Conservation (phyloP, 2,113 vertebrate species). For the Ovibos moschatus region DNA sequence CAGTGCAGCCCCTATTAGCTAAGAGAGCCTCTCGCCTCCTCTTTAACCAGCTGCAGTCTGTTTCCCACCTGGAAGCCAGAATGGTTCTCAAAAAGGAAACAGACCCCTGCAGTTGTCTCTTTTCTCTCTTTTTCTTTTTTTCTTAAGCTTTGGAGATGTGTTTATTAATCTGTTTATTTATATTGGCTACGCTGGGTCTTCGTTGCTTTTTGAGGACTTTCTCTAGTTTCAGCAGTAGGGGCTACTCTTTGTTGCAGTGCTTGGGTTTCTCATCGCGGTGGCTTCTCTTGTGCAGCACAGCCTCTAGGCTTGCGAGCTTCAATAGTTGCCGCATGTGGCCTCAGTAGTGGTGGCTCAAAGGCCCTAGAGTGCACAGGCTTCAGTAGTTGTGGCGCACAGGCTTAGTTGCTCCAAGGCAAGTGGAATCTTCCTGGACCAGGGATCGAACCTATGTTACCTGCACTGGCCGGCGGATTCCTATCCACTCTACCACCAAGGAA, state of each 20-base stretch:
- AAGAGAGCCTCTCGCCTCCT: background rate
- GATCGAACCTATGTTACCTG: background rate
- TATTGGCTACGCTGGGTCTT: background rate
- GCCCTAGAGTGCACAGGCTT: background rate
- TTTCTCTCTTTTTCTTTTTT: background rate
- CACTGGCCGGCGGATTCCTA: background rate
- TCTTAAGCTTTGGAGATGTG: background rate
- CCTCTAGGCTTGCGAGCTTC: background rate
- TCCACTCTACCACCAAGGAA: background rate
- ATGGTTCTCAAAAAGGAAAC: background rate
- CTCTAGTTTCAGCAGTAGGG: background rate
- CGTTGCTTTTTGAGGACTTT: background rate
- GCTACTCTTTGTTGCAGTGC: background rate
- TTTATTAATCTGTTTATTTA: background rate
- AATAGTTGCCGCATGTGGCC: fast-evolving
- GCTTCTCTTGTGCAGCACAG: background rate
- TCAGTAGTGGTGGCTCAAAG: background rate
- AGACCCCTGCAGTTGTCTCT: background rate
- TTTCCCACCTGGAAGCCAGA: background rate
- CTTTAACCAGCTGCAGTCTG: background rate
- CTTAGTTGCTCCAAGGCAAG: background rate
- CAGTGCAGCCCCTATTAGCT: background rate
- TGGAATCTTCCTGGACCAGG: background rate
- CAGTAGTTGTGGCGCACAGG: fast-evolving
- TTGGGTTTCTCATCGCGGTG: background rate